These are phyloP conservation scores for Denticeps clupeoides DNA, from an alignment of 2,797 vertebrate species.

Conservation along the genomic window DNA sequence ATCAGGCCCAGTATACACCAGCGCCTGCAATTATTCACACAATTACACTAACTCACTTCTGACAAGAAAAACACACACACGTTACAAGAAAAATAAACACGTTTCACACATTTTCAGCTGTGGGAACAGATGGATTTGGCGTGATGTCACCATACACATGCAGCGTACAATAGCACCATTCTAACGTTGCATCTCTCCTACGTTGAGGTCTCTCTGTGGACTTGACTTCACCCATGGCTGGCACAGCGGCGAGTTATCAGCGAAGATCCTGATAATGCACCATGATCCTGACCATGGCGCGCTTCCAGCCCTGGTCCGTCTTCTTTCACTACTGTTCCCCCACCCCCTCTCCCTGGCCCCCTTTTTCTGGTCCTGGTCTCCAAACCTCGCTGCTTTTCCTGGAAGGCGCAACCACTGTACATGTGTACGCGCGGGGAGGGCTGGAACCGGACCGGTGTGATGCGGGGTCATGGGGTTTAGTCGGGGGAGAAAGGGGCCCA, in stretches of 20 bases:
- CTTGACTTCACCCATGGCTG: too few species aligned
- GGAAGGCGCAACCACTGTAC: constrained; percentile 43
- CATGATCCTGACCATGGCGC: too few species aligned
- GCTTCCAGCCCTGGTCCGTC: neutral
- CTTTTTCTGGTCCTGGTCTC: too few species aligned
- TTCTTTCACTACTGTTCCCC: neutral
- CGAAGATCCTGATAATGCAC: too few species aligned
- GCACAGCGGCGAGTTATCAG: too few species aligned
- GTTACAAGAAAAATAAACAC: constrained; percentile 46
- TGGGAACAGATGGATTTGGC: constrained; percentile 42
- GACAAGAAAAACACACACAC: constrained; percentile 60
- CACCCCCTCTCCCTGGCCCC: too few species aligned
- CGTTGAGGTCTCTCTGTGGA: too few species aligned
- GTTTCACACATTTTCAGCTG: constrained; percentile 39
- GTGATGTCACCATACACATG: constrained; percentile 43
- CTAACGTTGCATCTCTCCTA: too few species aligned
- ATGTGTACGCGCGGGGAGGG: constrained; percentile 41
- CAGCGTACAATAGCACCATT: neutral
- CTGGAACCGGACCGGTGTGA: constrained; percentile 48
- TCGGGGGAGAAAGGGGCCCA: too few species aligned
- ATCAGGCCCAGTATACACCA: constrained; percentile 45
- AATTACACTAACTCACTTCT: constrained; percentile 58
- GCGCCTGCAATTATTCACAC: constrained; percentile 56
- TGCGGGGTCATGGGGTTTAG: too few species aligned
- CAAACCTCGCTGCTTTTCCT: constrained; percentile 42